Percentiles rank a stretch among this genome's conserved stretches.
These are phyloP conservation scores for Hormiphora californensis DNA, from an alignment of 37 sponge, comb jelly and placozoan genomes.

Conservation along the genomic window DNA sequence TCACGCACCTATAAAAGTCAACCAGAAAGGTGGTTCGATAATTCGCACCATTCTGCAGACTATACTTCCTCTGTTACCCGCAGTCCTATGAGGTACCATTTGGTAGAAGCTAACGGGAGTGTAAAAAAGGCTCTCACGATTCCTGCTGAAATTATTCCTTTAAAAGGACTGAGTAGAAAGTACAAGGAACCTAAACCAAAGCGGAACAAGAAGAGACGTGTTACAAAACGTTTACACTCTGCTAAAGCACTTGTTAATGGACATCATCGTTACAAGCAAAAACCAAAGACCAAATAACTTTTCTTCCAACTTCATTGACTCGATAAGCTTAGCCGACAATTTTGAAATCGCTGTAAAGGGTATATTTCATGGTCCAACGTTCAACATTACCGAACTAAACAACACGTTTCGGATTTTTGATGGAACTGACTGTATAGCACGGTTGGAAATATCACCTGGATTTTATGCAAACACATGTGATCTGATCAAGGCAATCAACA, in stretches of 20 bases:
- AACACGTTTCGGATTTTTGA: background rate
- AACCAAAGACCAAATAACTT: background rate
- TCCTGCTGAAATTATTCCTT: too few species aligned
- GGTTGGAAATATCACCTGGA: background rate
- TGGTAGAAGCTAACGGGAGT: background rate
- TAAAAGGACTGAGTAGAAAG: too few species aligned
- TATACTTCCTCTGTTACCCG: constrained; percentile 12
- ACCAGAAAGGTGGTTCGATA: constrained; percentile 35
- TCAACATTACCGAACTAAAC: background rate
- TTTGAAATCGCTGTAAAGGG: constrained; percentile 3
- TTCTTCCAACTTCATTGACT: constrained; percentile 6
- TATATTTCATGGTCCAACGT: background rate
- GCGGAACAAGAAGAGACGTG: too few species aligned
- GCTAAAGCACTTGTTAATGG: too few species aligned
- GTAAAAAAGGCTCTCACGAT: background rate
- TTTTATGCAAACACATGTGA: background rate
- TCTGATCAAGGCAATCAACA: background rate
- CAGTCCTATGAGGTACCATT: background rate
- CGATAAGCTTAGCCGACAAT: background rate
- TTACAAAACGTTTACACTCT: too few species aligned
- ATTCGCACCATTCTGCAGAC: background rate
- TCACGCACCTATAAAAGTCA: too few species aligned
- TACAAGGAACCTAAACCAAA: too few species aligned
- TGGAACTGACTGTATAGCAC: background rate
- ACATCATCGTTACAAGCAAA: background rate